Evolutionary conservation across 35 echinoderm and acorn worm species (phyloP).

Genomic region (Ptychodera flava): DNA sequence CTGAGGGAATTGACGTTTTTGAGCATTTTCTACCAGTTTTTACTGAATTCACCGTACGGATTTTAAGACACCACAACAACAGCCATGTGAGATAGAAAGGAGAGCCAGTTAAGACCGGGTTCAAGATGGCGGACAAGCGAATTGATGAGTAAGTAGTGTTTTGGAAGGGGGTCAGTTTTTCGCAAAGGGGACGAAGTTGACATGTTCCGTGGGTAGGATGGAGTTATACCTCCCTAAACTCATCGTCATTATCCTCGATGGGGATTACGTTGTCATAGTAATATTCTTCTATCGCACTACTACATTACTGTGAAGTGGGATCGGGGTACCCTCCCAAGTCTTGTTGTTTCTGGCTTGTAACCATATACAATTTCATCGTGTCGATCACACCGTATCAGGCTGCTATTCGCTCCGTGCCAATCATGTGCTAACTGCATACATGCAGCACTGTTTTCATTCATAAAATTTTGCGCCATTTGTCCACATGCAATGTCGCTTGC

Average conservation of each 20-base stretch:
- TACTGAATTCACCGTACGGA: neutral
- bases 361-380: neutral
- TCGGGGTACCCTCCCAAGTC: neutral
- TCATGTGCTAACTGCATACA: neutral
- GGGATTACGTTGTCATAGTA: neutral
- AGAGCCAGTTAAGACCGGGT: neutral
- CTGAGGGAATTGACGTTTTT: neutral
- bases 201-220: neutral
- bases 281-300: neutral
- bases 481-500: neutral
- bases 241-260: neutral
- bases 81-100: neutral
- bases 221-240: neutral
- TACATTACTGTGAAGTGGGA: neutral
- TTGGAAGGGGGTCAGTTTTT: neutral
- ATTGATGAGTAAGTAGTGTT: neutral
- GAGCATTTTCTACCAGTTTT: neutral
- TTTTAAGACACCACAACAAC: neutral
- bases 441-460: conserved; percentile 1
- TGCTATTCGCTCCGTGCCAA: neutral
- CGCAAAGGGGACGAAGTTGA: neutral
- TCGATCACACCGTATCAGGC: neutral
- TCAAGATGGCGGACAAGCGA: neutral
- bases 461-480: neutral
- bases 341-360: conserved; percentile 1